These are phyloP conservation scores for Laspeyria flexula DNA, from an alignment of 2,888 invertebrate species.

Conservation along the genomic window DNA sequence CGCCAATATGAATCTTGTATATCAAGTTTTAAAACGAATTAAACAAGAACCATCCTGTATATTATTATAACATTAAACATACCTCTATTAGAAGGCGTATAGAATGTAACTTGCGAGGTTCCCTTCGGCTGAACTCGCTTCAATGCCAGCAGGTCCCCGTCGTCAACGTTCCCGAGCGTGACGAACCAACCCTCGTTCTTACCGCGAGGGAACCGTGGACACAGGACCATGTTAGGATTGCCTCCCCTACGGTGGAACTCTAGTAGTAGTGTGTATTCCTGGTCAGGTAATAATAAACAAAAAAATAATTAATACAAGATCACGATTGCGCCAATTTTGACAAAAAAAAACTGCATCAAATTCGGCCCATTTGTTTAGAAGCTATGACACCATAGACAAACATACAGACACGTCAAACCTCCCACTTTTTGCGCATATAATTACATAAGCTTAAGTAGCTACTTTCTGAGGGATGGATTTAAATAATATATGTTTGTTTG, in stretches of 20 bases:
- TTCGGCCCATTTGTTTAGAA: too few species aligned
- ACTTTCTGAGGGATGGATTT: too few species aligned
- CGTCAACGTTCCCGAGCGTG: conserved; percentile 90
- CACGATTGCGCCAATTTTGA: not conserved
- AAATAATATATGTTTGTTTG: too few species aligned
- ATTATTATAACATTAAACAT: too few species aligned
- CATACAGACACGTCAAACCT: too few species aligned
- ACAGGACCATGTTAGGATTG: conserved; percentile 88
- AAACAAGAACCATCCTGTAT: too few species aligned
- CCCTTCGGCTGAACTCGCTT: conserved; percentile 89
- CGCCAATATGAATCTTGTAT: too few species aligned
- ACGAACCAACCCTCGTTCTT: conserved; percentile 99
- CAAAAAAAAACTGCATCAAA: too few species aligned
- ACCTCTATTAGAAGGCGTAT: conserved; percentile 68
- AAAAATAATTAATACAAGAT: not conserved
- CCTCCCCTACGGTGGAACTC: conserved; percentile 83
- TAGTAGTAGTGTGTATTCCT: conserved; percentile 90
- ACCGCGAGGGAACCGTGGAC: conserved; percentile 95
- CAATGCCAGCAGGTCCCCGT: conserved; percentile 91
- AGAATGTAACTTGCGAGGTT: conserved; percentile 65
- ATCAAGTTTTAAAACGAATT: too few species aligned
- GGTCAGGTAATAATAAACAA: conserved; percentile 5
- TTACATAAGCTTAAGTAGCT: too few species aligned
- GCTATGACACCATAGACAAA: too few species aligned
- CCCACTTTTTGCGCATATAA: too few species aligned